A percentile compares a stretch with the other conserved stretches of the same genome.
Conservation (phyloP, 2,888 invertebrate genomes). For the Syrista parreyssii region DNA sequence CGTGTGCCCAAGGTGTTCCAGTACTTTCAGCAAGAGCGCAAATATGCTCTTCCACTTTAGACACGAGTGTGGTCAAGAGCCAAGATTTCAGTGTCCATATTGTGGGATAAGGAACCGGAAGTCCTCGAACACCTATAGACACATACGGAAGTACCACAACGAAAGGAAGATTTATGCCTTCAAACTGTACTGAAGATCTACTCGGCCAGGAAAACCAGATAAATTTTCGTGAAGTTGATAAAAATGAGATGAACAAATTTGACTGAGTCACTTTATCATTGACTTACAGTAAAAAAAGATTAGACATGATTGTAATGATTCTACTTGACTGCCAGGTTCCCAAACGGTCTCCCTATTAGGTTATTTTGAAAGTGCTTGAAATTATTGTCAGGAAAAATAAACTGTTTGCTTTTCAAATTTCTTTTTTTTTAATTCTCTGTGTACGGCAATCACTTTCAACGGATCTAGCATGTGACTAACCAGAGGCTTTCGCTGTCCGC, state of each 20-base stretch:
- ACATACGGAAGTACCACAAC: slow-evolving; percentile 31
- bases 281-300: too few species aligned
- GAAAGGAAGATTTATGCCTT: slow-evolving; percentile 34
- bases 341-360: too few species aligned
- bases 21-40: slow-evolving; percentile 15
- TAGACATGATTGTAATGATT: too few species aligned
- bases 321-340: too few species aligned
- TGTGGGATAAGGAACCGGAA: slow-evolving; percentile 42
- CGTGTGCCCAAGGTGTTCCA: slow-evolving; percentile 8
- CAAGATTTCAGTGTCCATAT: slow-evolving; percentile 46
- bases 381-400: too few species aligned
- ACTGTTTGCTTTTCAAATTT: background rate
- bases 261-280: too few species aligned
- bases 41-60: slow-evolving; percentile 13
- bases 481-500: slow-evolving; percentile 43
- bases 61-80: slow-evolving; percentile 44
- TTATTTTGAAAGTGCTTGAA: too few species aligned
- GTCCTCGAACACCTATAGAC: slow-evolving; percentile 33
- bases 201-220: too few species aligned
- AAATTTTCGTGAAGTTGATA: too few species aligned
- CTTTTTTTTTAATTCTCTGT: background rate
- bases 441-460: background rate
- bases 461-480: slow-evolving; percentile 1
- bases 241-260: too few species aligned
- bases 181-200: slow-evolving; percentile 32